phyloP scores from a whole-genome alignment of 2,797 vertebrate species.

The Knipowitschia caucasica region DNA sequence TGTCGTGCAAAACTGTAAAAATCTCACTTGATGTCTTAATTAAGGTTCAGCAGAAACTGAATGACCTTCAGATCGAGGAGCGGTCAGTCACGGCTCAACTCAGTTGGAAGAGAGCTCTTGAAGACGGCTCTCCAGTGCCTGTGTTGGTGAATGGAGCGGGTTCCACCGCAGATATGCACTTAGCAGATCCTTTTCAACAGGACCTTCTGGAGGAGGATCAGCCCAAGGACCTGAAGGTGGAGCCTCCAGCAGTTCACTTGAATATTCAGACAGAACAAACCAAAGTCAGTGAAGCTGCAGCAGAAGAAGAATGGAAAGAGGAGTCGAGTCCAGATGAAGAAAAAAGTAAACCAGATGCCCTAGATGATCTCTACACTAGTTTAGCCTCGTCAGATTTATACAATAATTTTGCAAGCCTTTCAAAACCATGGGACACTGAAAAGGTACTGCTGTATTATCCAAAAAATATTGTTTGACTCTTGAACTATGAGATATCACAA shows the following conservation, averaged over 20 bases:
- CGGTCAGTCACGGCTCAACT: conserved; percentile 79
- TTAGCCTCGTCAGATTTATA: conserved; percentile 51
- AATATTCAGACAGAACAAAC: conserved; percentile 41
- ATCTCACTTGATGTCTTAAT: background rate
- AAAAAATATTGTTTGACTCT: background rate
- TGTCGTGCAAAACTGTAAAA: background rate
- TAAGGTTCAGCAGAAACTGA: conserved; percentile 86
- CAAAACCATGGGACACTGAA: conserved; percentile 47
- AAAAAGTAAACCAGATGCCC: conserved; percentile 61
- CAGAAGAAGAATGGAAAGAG: conserved; percentile 65
- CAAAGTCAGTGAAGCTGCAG: conserved; percentile 33
- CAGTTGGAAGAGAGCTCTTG: conserved; percentile 84
- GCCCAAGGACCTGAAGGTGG: conserved; percentile 58
- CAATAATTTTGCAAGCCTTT: conserved; percentile 34
- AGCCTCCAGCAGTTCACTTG: conserved; percentile 27
- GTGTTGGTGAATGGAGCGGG: conserved; percentile 86
- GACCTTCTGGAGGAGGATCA: conserved; percentile 57
- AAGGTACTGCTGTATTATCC: conserved; percentile 30
- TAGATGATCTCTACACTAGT: conserved; percentile 69
- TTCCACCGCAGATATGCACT: conserved; percentile 45
- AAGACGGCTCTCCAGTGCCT: conserved; percentile 79
- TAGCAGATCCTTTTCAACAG: conserved; percentile 48
- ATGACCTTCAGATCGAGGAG: conserved; percentile 85
- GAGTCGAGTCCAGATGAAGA: conserved; percentile 72
- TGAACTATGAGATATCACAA: background rate